phyloP scores from a whole-genome alignment of 2,888 invertebrate species.

The Dorcus hopei region DNA sequence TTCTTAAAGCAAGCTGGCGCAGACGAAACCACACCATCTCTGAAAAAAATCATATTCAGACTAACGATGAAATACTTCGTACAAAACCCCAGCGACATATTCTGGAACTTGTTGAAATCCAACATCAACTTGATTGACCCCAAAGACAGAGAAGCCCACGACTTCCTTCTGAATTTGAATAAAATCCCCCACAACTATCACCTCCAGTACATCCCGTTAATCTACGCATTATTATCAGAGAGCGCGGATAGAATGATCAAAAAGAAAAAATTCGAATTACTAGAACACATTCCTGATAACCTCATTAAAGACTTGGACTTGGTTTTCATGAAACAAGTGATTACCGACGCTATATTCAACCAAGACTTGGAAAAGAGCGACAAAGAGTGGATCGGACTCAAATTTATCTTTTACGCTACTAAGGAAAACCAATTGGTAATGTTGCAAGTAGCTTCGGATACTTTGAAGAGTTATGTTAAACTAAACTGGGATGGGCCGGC shows the following conservation, averaged over 20 bases:
- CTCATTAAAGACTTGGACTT: not conserved
- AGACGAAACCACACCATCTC: not conserved
- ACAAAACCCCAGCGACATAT: not conserved
- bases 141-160: not conserved
- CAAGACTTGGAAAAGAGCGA: not conserved
- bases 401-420: constrained; percentile 2
- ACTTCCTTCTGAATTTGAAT: not conserved
- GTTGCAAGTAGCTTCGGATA: not conserved
- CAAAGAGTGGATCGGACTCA: not conserved
- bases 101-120: not conserved
- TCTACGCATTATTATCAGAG: not conserved
- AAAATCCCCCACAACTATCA: not conserved
- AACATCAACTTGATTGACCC: not conserved
- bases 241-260: not conserved
- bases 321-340: constrained; percentile 3
- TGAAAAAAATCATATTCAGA: not conserved
- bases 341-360: not conserved
- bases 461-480: not conserved
- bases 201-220: not conserved
- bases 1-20: not conserved
- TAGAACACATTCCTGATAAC: not conserved
- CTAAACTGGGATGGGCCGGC: not conserved
- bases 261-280: not conserved
- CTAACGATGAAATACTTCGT: not conserved
- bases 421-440: not conserved